Base-by-base conservation (phyloP, 2,113 vertebrate species). In the Cervus canadensis region DNA sequence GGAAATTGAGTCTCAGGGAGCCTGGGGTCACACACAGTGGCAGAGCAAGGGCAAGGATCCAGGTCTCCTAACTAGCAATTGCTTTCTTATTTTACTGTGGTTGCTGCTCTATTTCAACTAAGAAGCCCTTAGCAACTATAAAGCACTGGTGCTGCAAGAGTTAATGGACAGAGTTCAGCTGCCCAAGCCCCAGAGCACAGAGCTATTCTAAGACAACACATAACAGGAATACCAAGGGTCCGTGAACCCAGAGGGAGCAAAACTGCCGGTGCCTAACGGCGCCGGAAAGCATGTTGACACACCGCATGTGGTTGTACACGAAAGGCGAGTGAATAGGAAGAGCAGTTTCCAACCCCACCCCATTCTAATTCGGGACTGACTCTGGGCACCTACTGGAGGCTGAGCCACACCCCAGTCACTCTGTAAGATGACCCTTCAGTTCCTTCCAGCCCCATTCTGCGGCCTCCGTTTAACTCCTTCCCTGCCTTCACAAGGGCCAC, bases 151-250 rank as follows among this genome's bases (percentile, higher is more conserved):
- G n/a, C 88, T 64, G 84, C 97, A 98, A 96, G 36, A 97, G 98
- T 98, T 97, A 94, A 76, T 1, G 85, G 88, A 4, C 97, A 56
- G 48, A n/a, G 6, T 92, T 98, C 98, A 98, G 98, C 98, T 98
- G 98, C 96, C 97, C 91, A 30, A 92, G 91, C 92, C 98, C 93
- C 95, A 62, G 85, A 95, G 89, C 96, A 96, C 93, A 67, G 85
- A 95, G 86, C 97, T 97, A 98, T 97, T 97, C 98, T 96, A 95
- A 76, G 97, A 97, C 96, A 97, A 95, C 94, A 88, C 98, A 98
- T 87, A 98, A 98, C 98, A 98, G 33, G 67, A 96, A 99, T 98
- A 90, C 96, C 98, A 98, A 90, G 96, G 95, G 97, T 96, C 98
- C 97, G 2, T 33, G 98, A 97, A 95, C 97, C 96, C 89, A 83